Evolutionary conservation across 2,888 invertebrate genomes (phyloP), one percentile per base, ranked within the genome.

Genomic region (Caenorhabditis auriculariae): DNA sequence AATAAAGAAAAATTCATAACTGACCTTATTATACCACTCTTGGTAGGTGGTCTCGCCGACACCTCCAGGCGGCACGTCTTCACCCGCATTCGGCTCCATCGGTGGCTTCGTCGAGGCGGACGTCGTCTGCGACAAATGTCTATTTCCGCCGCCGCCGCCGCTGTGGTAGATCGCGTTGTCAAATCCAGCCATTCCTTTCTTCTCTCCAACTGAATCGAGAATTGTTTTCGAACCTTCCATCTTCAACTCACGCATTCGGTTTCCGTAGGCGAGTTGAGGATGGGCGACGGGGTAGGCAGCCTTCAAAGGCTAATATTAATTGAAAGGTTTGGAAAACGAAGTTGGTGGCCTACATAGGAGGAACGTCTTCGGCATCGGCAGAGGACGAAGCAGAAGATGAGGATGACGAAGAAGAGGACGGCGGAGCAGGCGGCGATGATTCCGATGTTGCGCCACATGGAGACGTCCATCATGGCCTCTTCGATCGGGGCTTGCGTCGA

Each of bases 31-130:
- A 49, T 73, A 73, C 80, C 80, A 80, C 54, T 81, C 81, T 9
- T 69, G 61, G 53, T 80, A 80, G 1, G 79, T 79, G 3, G 79
- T 75, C 58, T 79, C 78, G 26, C 79, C 81, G 24, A 77, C 69
- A 47, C 81, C 81, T 19, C 63, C 64, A 2, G 78, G 72, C 12
- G 62, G 51, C 9, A 56, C 24, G 27, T 58, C 60, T 19, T 35
- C 51, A 7, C 53, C 52, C 19, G 62, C 58, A n/a, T 38, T 46
- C 2, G 46, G 48, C 7, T 24, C 53, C 2, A 48, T 54, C 5
- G 59, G 54, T 28, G 51, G 53, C 37, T 68, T 69, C 1, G 63
- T 66, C 1, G 64, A 66, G 4, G 62, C 64, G n/a, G 66, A 58
- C 2, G 63, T 65, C 4, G 68, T 58, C 35, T 66, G 67, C 1